Conservation (phyloP, 2,113 vertebrate species). For the Poeciliopsis retropinna region DNA sequence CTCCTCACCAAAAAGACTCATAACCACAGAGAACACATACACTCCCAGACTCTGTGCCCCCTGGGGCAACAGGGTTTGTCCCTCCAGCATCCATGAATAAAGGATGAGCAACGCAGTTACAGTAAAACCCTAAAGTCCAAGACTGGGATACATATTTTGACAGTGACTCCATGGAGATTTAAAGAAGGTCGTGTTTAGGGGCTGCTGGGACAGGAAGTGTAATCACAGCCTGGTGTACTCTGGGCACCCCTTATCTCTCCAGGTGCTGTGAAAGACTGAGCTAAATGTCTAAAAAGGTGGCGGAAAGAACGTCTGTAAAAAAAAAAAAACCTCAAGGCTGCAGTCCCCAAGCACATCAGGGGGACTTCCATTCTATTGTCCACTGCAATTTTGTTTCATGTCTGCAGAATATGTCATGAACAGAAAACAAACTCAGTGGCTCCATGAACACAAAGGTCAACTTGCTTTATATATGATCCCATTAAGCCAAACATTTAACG, state of each 20-base stretch:
- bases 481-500: neutral
- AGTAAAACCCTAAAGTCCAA: slow-evolving; percentile 50
- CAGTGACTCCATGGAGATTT: slow-evolving; percentile 47
- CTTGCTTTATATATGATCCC: neutral
- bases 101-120: slow-evolving; percentile 58
- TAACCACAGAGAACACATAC: slow-evolving; percentile 36
- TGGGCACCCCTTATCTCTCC: slow-evolving; percentile 66
- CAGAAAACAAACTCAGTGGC: slow-evolving; percentile 41
- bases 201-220: slow-evolving; percentile 59
- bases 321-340: slow-evolving; percentile 6
- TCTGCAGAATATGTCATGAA: slow-evolving; percentile 36
- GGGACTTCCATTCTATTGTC: slow-evolving; percentile 75
- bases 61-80: slow-evolving; percentile 41
- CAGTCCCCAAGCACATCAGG: slow-evolving; percentile 60
- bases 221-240: slow-evolving; percentile 42
- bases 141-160: slow-evolving; percentile 38
- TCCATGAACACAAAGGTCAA: slow-evolving; percentile 6
- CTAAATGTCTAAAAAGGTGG: slow-evolving; percentile 46
- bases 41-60: slow-evolving; percentile 30
- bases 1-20: slow-evolving; percentile 61
- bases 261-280: slow-evolving; percentile 62
- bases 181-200: slow-evolving; percentile 40
- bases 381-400: slow-evolving; percentile 56
- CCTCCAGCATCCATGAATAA: slow-evolving; percentile 21
- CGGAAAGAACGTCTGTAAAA: slow-evolving; percentile 46